Evolutionary conservation across 2,113 vertebrate genomes (phyloP).

Genomic region (Xiphophorus couchianus): DNA sequence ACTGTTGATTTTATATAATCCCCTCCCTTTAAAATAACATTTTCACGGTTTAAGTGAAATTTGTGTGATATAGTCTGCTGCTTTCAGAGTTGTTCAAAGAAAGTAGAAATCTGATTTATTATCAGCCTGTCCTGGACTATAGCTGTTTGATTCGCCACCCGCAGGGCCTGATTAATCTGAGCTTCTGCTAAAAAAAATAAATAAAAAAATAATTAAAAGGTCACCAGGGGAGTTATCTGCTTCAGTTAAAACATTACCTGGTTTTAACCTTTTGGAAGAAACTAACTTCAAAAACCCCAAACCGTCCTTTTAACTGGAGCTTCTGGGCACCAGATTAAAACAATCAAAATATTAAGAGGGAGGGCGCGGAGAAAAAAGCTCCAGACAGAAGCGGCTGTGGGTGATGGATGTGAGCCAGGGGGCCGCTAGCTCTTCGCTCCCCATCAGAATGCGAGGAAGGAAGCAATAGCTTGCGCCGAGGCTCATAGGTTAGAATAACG

Average conservation of each 20-base stretch:
- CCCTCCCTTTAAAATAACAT: no score
- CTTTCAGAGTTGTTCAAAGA: not conserved
- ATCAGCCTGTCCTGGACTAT: not conserved
- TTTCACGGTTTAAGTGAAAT: not conserved
- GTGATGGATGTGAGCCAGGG: constrained; percentile 42
- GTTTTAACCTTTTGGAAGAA: not conserved
- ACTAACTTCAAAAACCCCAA: not conserved
- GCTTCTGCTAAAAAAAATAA: not conserved
- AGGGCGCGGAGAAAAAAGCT: constrained; percentile 14
- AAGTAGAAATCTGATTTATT: not conserved
- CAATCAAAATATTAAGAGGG: constrained; percentile 48
- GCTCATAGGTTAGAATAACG: constrained; percentile 63
- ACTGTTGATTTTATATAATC: not conserved
- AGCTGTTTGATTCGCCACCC: not conserved
- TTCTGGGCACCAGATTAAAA: constrained; percentile 24
- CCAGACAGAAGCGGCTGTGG: constrained; percentile 39
- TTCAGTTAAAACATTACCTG: not conserved
- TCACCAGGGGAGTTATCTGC: not conserved
- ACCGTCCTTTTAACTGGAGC: constrained; percentile 13
- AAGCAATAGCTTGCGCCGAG: constrained; percentile 44
- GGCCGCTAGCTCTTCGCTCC: constrained; percentile 53
- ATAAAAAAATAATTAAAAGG: no score
- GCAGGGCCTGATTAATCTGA: not conserved
- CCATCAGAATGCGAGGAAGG: constrained; percentile 60
- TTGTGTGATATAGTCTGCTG: not conserved